phyloP scores from a whole-genome alignment of 2,797 vertebrate species.

The Sebastes taczanowskii region DNA sequence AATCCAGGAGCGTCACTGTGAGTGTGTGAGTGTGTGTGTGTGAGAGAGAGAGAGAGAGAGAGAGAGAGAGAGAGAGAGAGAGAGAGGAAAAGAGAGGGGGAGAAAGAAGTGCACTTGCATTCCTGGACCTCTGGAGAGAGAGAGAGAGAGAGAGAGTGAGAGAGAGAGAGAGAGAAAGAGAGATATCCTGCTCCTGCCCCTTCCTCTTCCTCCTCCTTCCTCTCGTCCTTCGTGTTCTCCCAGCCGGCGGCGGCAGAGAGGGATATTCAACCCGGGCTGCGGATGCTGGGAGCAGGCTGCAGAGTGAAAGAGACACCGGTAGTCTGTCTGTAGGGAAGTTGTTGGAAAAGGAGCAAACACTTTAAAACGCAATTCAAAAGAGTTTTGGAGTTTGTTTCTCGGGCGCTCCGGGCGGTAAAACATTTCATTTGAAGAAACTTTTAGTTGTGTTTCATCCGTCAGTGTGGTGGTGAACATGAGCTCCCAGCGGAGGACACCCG shows the following conservation, averaged over 20 bases:
- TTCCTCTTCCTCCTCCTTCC: conserved; percentile 50
- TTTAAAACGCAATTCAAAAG: conserved; percentile 4
- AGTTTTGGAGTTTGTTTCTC: conserved; percentile 45
- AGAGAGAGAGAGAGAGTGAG: neutral
- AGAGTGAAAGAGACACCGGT: conserved; percentile 50
- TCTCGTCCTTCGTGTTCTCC: conserved; percentile 70
- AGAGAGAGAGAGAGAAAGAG: accelerated
- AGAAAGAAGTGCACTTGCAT: neutral
- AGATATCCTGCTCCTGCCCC: conserved; percentile 64
- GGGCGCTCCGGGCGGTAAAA: neutral
- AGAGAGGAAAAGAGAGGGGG: conserved; percentile 15
- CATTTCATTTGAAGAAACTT: conserved; percentile 40
- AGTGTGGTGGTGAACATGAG: conserved; percentile 73
- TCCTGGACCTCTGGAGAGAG: neutral
- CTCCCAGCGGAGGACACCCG: conserved; percentile 62
- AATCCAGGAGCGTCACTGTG: conserved; percentile 78
- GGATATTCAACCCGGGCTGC: conserved; percentile 69
- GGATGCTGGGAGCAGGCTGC: conserved; percentile 71
- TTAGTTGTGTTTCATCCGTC: conserved; percentile 28
- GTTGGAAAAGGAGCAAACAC: conserved; percentile 29
- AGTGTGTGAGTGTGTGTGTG: conserved; percentile 34
- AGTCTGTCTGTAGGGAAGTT: conserved; percentile 64
- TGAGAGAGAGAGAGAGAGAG: conserved; percentile 14
- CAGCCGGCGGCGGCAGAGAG: conserved; percentile 78
- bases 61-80: conserved; percentile 13